Percentiles rank a stretch among this genome's conserved stretches.
phyloP scores from a whole-genome alignment of 2,113 vertebrate genomes.

The Hemicordylus capensis region DNA sequence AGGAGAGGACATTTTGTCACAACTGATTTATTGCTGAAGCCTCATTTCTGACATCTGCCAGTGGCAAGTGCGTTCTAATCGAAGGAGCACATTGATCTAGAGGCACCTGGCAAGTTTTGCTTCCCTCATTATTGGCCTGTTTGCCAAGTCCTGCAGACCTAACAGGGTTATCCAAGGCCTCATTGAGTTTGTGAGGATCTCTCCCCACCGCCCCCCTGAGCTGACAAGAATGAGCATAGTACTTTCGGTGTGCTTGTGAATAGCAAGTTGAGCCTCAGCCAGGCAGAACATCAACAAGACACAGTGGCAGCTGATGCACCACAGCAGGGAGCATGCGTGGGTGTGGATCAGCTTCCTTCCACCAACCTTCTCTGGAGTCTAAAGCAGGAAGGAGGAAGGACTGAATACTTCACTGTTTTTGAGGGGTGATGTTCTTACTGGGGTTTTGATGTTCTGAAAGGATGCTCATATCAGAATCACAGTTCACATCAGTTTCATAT shows the following conservation, averaged over 20 bases:
- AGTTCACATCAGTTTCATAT: no score
- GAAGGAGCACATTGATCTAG: conserved; percentile 17
- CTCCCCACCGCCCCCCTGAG: not conserved
- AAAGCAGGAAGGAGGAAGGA: not conserved
- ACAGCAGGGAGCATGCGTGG: rapidly evolving
- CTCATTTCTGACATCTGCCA: conserved; percentile 46
- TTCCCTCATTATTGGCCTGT: not conserved
- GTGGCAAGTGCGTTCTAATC: conserved; percentile 19
- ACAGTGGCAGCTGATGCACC: not conserved
- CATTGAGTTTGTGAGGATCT: not conserved
- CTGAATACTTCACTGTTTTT: not conserved
- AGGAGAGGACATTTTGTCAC: conserved; percentile 60
- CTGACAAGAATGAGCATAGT: not conserved
- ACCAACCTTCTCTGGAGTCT: not conserved
- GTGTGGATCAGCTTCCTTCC: not conserved
- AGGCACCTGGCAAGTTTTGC: conserved; percentile 23
- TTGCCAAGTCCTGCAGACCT: not conserved
- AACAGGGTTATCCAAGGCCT: not conserved
- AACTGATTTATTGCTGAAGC: conserved; percentile 55
- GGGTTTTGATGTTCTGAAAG: no score
- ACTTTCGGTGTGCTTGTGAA: conserved; percentile 16
- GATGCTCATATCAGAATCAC: no score
- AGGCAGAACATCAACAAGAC: conserved; percentile 14
- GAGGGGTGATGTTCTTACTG: not conserved
- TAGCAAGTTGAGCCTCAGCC: not conserved